phyloP scores from a whole-genome alignment of 1,140 invertebrate species.

The Pachyrhynchus sulphureomaculatus region DNA sequence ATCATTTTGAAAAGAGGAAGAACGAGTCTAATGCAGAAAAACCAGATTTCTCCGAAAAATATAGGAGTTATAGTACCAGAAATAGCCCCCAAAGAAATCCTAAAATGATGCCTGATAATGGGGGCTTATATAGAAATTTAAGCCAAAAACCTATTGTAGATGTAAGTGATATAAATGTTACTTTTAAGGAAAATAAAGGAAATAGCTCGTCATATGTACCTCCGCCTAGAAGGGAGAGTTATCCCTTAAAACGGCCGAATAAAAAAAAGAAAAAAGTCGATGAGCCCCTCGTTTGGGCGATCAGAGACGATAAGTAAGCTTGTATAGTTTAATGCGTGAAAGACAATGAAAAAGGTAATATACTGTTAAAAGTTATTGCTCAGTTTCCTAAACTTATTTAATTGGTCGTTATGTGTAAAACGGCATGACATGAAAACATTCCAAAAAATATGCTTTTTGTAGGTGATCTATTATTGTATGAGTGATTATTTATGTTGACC shows the following conservation, averaged over 20 bases:
- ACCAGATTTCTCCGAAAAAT: constrained; percentile 2
- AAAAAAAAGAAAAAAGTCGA: constrained; percentile 53
- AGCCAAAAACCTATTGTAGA: constrained; percentile 40
- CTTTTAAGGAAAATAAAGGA: constrained; percentile 44
- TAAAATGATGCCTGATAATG: constrained; percentile 20
- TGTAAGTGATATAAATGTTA: constrained; percentile 49
- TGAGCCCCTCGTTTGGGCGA: constrained; percentile 46
- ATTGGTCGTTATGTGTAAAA: no score
- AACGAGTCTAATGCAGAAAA: background rate
- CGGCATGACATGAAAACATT: no score
- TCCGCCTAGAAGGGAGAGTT: constrained; percentile 1
- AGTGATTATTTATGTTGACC: no score
- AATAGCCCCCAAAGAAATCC: constrained; percentile 10
- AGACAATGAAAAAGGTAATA: no score
- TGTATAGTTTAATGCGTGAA: no score
- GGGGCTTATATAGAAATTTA: constrained; percentile 39
- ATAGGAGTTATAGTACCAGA: background rate
- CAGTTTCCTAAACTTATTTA: no score
- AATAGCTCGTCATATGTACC: constrained; percentile 32
- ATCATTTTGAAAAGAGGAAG: constrained; percentile 35
- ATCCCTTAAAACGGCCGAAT: constrained; percentile 36
- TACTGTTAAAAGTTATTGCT: no score
- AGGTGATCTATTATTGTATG: no score
- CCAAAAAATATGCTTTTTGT: no score
- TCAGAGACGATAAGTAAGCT: constrained; percentile 16